Evolutionary conservation across 2,113 vertebrate species (phyloP), one percentile per base, ranked within the genome.

Genomic region (Mastomys coucha): DNA sequence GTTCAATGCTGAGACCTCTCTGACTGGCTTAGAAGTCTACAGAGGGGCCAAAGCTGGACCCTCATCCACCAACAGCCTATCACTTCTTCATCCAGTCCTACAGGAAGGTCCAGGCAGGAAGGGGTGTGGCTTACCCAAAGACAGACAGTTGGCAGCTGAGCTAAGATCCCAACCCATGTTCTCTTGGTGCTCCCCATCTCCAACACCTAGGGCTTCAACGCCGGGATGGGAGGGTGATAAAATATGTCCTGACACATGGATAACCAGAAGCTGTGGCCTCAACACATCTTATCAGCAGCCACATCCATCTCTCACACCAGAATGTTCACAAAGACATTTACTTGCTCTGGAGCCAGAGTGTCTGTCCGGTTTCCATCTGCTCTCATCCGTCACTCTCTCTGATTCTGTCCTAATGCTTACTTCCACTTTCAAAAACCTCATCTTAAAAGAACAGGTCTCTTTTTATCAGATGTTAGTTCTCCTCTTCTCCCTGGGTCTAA

Each of bases 391-490:
- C 93, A 93, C 51, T 33, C 36, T 91, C 89, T 96, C 94, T 45
- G 56, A 77, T 28, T 92, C 88, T 26, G 85, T 95, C 96, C 82
- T 17, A 22, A 28, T 70, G 33, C 78, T 93, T 75, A 96, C 84
- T 92, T 96, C 96, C 69, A 91, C 94, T 96, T 97, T 92, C 20
- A 24, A 75, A 96, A 93, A 84, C 26, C 87, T 95, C 95, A 91
- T 94, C 87, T 96, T 85, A 67, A 78, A 95, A 96, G 89, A 91
- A 94, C 88, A 89, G 81, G 73, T 88, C 39, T 58, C 89, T 91
- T 95, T 88, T 91, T 81, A 97, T 95, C 96, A 95, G 96, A 97
- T 95, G 93, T 78, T 58, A 87, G 86, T 63, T 87, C 70, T 63
- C 70, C 63, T 91, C 78, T 78, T 89, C 77, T 92, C 91, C 89